Evolutionary conservation across 2,888 invertebrate species (phyloP), one percentile per base, ranked within the genome.

Genomic region (Hyposoter didymator): DNA sequence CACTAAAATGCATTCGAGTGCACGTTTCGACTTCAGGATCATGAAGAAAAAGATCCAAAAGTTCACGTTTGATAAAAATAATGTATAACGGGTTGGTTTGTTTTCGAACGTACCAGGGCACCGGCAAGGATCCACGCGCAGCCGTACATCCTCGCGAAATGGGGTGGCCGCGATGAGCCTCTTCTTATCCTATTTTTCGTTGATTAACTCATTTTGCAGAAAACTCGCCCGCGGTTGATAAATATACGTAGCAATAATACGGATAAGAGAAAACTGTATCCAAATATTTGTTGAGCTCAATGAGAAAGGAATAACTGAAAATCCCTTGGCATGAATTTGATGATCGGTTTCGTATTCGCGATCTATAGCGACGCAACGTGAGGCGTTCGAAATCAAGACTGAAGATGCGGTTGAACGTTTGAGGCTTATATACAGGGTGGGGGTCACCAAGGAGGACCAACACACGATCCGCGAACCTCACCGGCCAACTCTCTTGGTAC

Each of bases 351-450:
- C 52, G 64, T 81, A 52, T 66, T 19, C 70, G 32, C 73, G 80
- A 89, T 88, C 84, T 87, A 88, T 87, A 89, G 88, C 83, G 87
- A 88, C 88, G 87, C 89, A 87, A 87, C 86, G 85, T 88, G 88
- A 84, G 88, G 90, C 90, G 91, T 90, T 88, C 91, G 89, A 91
- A 91, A 91, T 90, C 89, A 90, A 91, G 91, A 91, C 91, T 91
- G 92, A 91, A 92, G 90, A 91, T 88, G 89, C 89, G 88, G 87
- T 88, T 82, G 89, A 87, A 88, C 85, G 92, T 91, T 90, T 89
- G 89, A 90, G 90, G 90, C 91, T 92, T 92, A 91, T 92, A 92
- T 92, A 92, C 88, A 91, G 91, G 91, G 91, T 92, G 92, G 92
- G 92, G 91, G 90, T 90, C 90, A 84, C 87, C 91, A 87, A 90